Percentiles rank a stretch among this genome's conserved stretches.
Conservation (phyloP, 2,113 vertebrate genomes). For the Centrocercus urophasianus region DNA sequence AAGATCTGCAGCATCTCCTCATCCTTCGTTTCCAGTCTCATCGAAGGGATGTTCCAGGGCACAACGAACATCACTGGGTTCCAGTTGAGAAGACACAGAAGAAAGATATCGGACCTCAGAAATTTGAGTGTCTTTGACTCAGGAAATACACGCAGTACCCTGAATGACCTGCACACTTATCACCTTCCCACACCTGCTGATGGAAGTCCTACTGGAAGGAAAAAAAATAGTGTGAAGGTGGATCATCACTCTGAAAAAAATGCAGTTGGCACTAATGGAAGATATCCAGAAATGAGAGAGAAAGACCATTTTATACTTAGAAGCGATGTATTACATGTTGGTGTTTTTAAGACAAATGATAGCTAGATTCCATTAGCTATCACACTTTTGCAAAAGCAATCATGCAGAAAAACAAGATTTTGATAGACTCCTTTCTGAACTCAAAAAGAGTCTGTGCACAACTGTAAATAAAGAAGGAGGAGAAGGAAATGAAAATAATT, state of each 20-base stretch:
- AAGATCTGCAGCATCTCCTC: too few species aligned
- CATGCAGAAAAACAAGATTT: neutral
- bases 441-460: neutral
- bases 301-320: neutral
- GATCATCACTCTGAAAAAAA: neutral
- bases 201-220: neutral
- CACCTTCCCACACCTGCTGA: neutral
- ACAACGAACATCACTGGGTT: rapidly evolving
- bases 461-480: neutral
- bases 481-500: neutral
- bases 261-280: neutral
- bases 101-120: neutral
- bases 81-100: neutral
- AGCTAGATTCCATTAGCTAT: neutral
- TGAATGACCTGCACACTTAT: neutral
- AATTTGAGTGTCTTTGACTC: neutral
- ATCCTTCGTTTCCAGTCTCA: too few species aligned
- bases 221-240: neutral
- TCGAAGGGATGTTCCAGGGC: too few species aligned
- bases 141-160: neutral
- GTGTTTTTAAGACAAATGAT: neutral
- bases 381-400: neutral
- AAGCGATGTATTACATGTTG: neutral
- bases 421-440: neutral
- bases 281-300: neutral